Evolutionary conservation across 2,797 vertebrate species (phyloP).

Genomic region (Tangara arthus): DNA sequence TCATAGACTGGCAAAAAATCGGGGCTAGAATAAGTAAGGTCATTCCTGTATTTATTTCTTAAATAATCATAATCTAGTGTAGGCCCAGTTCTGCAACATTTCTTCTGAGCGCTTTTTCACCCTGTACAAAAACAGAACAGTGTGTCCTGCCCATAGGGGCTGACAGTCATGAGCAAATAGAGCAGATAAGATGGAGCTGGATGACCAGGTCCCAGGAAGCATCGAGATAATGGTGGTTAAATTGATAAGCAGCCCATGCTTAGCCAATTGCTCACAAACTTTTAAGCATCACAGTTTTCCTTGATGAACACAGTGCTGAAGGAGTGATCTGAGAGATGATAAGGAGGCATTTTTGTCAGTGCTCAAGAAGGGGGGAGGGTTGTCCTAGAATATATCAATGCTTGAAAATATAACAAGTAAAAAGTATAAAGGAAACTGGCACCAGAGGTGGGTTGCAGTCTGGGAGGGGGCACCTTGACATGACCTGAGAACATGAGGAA

Average conservation of each 20-base stretch:
- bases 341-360: neutral
- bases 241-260: neutral
- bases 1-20: neutral
- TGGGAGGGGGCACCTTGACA: neutral
- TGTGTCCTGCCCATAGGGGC: neutral
- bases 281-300: neutral
- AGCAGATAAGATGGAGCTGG: neutral
- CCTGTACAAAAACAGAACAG: neutral
- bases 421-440: neutral
- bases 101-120: neutral
- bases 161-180: neutral
- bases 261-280: neutral
- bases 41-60: neutral
- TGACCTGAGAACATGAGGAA: neutral
- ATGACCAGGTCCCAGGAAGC: neutral
- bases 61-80: neutral
- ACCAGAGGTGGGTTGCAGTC: neutral
- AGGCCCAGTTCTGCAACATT: neutral
- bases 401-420: neutral
- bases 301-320: neutral
- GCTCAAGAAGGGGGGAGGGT: neutral
- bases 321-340: neutral
- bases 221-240: neutral
- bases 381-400: neutral
- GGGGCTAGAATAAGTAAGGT: neutral